Conservation (phyloP, 2,113 vertebrate genomes). For the Cyanoliseus patagonus region DNA sequence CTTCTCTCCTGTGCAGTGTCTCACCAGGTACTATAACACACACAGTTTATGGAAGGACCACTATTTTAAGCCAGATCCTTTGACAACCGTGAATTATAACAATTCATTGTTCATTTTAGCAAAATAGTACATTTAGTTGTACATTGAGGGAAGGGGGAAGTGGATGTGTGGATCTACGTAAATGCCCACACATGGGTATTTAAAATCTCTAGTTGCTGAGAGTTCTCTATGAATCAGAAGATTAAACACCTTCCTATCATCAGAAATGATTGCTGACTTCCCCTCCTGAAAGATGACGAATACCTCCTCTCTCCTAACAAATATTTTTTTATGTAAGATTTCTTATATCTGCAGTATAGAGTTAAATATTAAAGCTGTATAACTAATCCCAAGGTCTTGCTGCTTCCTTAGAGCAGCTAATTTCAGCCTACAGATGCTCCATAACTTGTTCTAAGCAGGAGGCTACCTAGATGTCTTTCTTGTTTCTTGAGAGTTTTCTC, state of each 20-base stretch:
- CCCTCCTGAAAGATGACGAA: neutral
- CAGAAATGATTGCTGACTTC: neutral
- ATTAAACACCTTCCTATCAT: neutral
- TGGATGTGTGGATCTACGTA: neutral
- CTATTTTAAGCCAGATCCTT: neutral
- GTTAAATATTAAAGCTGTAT: neutral
- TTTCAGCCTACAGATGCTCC: neutral
- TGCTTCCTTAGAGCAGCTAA: neutral
- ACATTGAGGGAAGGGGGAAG: neutral
- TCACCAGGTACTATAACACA: neutral
- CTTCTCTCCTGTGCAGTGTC: neutral
- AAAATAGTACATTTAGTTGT: neutral
- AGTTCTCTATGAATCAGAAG: neutral
- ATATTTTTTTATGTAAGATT: neutral
- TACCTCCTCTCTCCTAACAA: neutral
- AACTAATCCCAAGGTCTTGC: neutral
- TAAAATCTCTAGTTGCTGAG: neutral
- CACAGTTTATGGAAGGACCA: neutral
- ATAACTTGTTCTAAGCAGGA: neutral
- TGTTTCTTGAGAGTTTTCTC: neutral
- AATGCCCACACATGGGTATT: neutral
- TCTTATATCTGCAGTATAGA: neutral
- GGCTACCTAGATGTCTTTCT: neutral
- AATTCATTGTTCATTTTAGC: neutral
- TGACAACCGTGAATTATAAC: neutral